Evolutionary conservation across 2,888 invertebrate genomes (phyloP).

Genomic region (Orthosia gothica): DNA sequence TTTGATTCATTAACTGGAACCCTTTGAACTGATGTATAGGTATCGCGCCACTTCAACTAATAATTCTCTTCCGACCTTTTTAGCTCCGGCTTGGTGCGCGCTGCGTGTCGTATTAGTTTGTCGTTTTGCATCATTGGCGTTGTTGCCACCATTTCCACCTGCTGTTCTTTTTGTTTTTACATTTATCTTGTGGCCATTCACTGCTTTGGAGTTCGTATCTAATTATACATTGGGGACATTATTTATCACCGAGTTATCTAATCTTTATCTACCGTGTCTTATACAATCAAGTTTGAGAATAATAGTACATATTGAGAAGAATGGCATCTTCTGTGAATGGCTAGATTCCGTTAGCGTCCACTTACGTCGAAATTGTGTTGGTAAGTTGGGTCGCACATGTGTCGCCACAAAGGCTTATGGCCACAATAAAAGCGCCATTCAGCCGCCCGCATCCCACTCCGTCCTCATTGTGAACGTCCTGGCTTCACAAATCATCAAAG

Average conservation of each 20-base stretch:
- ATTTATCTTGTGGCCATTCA: constrained; percentile 74
- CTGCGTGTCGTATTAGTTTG: constrained; percentile 66
- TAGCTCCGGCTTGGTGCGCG: constrained; percentile 70
- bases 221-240: constrained; percentile 53
- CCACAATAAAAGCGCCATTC: constrained; percentile 85
- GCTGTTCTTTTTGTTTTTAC: constrained; percentile 68
- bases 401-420: constrained; percentile 81
- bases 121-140: constrained; percentile 75
- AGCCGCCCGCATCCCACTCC: constrained; percentile 88
- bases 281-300: constrained; percentile 23
- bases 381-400: constrained; percentile 71
- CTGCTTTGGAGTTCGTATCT: constrained; percentile 57
- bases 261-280: constrained; percentile 34
- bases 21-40: constrained; percentile 89
- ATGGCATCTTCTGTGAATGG: constrained; percentile 44
- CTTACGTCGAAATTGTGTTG: constrained; percentile 57
- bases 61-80: constrained; percentile 79
- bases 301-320: constrained; percentile 34
- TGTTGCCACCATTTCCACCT: constrained; percentile 69
- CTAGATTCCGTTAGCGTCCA: constrained; percentile 61
- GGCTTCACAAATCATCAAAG: constrained; percentile 90
- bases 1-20: constrained; percentile 89
- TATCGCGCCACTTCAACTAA: constrained; percentile 79
- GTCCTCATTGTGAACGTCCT: constrained; percentile 87
- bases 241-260: constrained; percentile 51